Evolutionary conservation across 1,140 invertebrate species (phyloP).

Genomic region (Rhopalosiphum padi): DNA sequence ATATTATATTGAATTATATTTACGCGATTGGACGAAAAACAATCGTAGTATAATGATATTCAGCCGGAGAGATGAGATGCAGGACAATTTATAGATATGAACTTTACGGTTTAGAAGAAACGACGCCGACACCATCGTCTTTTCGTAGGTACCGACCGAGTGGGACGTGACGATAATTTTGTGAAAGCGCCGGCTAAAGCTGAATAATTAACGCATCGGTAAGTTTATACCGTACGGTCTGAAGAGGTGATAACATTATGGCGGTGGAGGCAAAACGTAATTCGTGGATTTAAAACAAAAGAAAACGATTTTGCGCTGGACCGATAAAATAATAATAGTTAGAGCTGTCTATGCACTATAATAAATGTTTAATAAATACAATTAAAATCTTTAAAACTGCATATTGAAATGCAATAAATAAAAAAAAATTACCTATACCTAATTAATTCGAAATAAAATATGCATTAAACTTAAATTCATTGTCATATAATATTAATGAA

Average conservation of each 20-base stretch:
- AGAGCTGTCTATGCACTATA: not conserved
- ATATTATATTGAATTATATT: not conserved
- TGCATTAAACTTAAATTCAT: not conserved
- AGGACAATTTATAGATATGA: not conserved
- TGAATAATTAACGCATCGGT: conserved; percentile 41
- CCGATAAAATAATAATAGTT: not conserved
- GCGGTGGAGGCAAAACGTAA: not conserved
- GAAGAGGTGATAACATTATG: not conserved
- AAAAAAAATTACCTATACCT: not conserved
- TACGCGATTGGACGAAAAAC: not conserved
- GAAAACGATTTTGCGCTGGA: not conserved
- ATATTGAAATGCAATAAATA: not conserved
- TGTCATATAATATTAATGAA: not conserved
- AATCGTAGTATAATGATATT: not conserved
- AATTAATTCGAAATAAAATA: not conserved
- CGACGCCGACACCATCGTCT: not conserved
- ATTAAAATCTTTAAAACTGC: not conserved
- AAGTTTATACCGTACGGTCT: not conserved
- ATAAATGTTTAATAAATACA: not conserved
- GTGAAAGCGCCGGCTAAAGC: conserved; percentile 5
- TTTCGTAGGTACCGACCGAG: not conserved
- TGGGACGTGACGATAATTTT: not conserved
- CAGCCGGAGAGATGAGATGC: not conserved
- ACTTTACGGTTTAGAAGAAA: conserved; percentile 22
- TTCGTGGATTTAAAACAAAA: conserved; percentile 10